Evolutionary conservation across 2,113 vertebrate species (phyloP), one percentile per base, ranked within the genome.

Genomic region (Myocastor coypus): DNA sequence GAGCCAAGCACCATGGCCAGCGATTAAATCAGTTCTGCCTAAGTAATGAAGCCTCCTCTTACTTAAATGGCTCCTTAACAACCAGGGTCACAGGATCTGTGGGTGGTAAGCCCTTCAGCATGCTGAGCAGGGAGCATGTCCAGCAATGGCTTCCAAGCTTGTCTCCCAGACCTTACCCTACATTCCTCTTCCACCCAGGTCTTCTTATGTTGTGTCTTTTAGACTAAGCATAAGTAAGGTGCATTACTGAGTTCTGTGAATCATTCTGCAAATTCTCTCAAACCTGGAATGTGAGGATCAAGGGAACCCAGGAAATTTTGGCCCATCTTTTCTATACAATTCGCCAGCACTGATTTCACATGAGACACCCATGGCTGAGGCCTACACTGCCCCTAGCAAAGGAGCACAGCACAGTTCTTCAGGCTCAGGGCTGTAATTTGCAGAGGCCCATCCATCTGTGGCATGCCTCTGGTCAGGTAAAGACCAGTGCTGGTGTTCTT

Each of bases 381-480:
- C 91, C 59, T 19, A 7, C 52, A 16, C n/a, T 14, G 32, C 59
- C 71, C 34, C 64, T 37, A 90, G 83, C n/a, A 46, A 90, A 88
- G 61, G 55, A 87, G 75, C 26, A 55, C 87, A 10, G 46, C 59
- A 52, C 14, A 63, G 66, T 5, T 32, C 28, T 28, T 77, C 34
- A 13, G 50, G 50, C 69, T 77, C 50, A 37, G 73, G 69, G 81
- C 14, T 97, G 37, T 92, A 94, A 93, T 94, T 95, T 93, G 71
- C 87, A 77, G 59, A 89, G 52, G 30, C 50, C 26, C 22, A 7
- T 37, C 69, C 28, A 2, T 77, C 83, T 95, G 52, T 50, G 87
- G 92, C 40, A 4, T 80, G 96, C 50, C 89, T 91, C 95, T 92
- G 94, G 96, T 93, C 89, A 95, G 93, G 85, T 81, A 95, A 75